Percentiles rank a stretch among this genome's conserved stretches.
phyloP scores from a whole-genome alignment of 2,113 vertebrate genomes.

The Setophaga coronata region DNA sequence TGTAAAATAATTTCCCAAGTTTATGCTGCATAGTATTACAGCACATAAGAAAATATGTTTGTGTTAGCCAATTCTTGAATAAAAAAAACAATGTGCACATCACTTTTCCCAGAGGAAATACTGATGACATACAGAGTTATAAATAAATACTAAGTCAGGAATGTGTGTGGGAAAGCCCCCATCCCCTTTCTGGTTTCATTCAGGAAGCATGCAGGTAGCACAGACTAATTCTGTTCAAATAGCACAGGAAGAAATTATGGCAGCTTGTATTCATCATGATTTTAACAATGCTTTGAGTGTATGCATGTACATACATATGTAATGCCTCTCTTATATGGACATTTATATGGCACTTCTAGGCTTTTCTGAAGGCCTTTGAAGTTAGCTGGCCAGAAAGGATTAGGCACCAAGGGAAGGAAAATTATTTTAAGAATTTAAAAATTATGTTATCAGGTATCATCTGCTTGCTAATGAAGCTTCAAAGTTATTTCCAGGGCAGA shows the following conservation, averaged over 20 bases:
- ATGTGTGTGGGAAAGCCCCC: slow-evolving; percentile 50
- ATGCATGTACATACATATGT: not conserved
- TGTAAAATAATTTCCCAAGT: not conserved
- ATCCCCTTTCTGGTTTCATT: not conserved
- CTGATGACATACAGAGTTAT: slow-evolving; percentile 8
- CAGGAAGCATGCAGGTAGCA: not conserved
- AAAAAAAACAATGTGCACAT: not conserved
- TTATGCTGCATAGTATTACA: not conserved
- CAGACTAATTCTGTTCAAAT: not conserved
- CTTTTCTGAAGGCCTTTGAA: slow-evolving; percentile 47
- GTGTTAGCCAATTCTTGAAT: not conserved
- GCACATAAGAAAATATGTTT: not conserved
- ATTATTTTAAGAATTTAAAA: slow-evolving; percentile 60
- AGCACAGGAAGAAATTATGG: not conserved
- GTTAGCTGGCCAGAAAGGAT: slow-evolving; percentile 28
- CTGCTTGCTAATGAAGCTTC: slow-evolving; percentile 74
- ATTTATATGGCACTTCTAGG: not conserved
- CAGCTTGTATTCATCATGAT: not conserved
- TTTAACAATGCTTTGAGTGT: not conserved
- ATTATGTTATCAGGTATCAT: slow-evolving; percentile 62
- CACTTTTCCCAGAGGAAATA: slow-evolving; percentile 48
- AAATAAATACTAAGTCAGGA: slow-evolving; percentile 53
- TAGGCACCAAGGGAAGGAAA: not conserved
- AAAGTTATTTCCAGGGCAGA: slow-evolving; percentile 65
- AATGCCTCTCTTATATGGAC: not conserved